Percentiles rank a stretch among this genome's conserved stretches.
Conservation (phyloP, 2,888 invertebrate species). For the Parapristionchus giblindavisi region DNA sequence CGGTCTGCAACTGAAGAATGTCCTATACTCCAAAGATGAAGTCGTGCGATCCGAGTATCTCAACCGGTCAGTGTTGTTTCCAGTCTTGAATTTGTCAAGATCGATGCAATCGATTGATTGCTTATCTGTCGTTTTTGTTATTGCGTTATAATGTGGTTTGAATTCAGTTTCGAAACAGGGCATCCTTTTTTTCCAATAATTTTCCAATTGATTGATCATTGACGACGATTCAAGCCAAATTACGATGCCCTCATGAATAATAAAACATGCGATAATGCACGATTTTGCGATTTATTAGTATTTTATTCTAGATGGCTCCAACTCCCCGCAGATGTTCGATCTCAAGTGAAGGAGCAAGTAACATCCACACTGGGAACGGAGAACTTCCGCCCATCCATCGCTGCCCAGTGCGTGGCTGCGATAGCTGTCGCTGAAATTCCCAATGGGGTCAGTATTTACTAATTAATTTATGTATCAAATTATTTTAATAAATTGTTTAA, state of each 20-base stretch:
- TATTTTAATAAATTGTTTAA: no score
- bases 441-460: slow-evolving; percentile 63
- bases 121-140: no score
- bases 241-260: no score
- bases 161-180: no score
- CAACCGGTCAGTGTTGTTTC: slow-evolving; percentile 69
- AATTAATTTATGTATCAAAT: no score
- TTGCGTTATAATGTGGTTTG: no score
- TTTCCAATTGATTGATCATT: no score
- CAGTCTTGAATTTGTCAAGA: no score
- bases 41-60: slow-evolving; percentile 84
- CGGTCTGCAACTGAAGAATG: slow-evolving; percentile 96
- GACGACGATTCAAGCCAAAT: no score
- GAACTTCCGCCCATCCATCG: slow-evolving; percentile 89
- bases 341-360: slow-evolving; percentile 93
- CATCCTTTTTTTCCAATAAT: no score
- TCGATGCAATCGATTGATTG: no score
- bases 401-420: slow-evolving; percentile 98
- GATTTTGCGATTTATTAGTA: neutral
- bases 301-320: slow-evolving; percentile 81
- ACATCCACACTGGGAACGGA: slow-evolving; percentile 94
- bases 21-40: slow-evolving; percentile 92
- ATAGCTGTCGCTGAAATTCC: slow-evolving; percentile 96
- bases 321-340: slow-evolving; percentile 85
- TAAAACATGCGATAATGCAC: no score